Evolutionary conservation across 2,113 vertebrate genomes (phyloP).

Genomic region (human): GRCh38 chr4:36505501-36506000

Average conservation of each 20-base stretch:
- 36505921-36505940: background rate
- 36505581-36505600: background rate
- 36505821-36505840: background rate
- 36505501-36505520: background rate
- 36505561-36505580: background rate
- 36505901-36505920: constrained; percentile 35
- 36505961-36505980: background rate
- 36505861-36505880: background rate
- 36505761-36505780: background rate
- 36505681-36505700: background rate
- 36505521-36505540: background rate
- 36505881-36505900: constrained; percentile 67
- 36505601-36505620: background rate
- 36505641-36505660: background rate
- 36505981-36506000: constrained; percentile 41
- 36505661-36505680: background rate
- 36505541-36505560: background rate
- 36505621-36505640: background rate
- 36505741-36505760: background rate
- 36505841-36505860: background rate
- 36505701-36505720: background rate
- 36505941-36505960: background rate
- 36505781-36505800: background rate
- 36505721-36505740: background rate
- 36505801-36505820: background rate